phyloP scores from a whole-genome alignment of 2,888 invertebrate species.

The Orthosia gracilis region DNA sequence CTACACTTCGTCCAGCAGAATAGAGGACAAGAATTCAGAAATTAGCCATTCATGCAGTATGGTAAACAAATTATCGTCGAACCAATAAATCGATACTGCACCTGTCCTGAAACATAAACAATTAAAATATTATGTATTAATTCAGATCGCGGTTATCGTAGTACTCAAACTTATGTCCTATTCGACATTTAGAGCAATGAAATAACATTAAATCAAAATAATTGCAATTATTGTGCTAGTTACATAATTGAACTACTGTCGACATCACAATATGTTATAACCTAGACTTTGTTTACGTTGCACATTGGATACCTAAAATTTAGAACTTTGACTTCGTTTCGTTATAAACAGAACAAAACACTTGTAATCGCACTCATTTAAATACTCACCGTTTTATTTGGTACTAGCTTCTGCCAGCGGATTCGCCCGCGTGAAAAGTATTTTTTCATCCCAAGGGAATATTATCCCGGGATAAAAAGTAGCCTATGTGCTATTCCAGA shows the following conservation, averaged over 20 bases:
- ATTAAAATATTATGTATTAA: constrained; percentile 24
- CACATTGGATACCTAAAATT: constrained; percentile 11
- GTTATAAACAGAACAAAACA: constrained; percentile 14
- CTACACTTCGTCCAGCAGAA: neutral
- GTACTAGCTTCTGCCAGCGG: too few species aligned
- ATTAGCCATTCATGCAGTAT: too few species aligned
- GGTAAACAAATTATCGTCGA: neutral
- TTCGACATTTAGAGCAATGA: constrained; percentile 46
- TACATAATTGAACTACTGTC: constrained; percentile 34
- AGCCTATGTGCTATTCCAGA: too few species aligned
- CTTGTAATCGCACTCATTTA: constrained; percentile 13
- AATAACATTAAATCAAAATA: constrained; percentile 53
- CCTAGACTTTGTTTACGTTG: constrained; percentile 18
- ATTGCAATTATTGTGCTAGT: constrained; percentile 33
- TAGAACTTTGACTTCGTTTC: constrained; percentile 15
- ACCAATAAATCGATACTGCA: neutral
- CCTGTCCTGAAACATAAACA: neutral
- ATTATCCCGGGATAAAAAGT: too few species aligned
- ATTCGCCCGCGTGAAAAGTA: too few species aligned
- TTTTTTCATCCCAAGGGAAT: too few species aligned
- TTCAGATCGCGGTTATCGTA: constrained; percentile 20
- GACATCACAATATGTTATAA: constrained; percentile 25
- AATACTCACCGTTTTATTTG: neutral
- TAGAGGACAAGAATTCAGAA: neutral
- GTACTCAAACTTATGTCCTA: constrained; percentile 14